Evolutionary conservation across 1,140 invertebrate genomes (phyloP).

Genomic region (Harpegnathos saltator): DNA sequence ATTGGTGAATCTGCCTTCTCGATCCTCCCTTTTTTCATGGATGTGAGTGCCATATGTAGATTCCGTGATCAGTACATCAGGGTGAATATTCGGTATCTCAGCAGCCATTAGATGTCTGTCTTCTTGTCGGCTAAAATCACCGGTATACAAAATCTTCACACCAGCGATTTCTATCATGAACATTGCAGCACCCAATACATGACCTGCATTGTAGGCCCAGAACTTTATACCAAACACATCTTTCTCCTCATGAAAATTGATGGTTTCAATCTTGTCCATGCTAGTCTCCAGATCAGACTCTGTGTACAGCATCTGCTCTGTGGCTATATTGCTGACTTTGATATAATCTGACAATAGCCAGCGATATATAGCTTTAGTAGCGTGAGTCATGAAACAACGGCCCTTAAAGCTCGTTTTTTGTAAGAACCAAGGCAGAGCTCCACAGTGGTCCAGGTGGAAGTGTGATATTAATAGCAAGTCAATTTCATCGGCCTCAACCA

Average conservation of each 20-base stretch:
- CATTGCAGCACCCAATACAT: slow-evolving; percentile 99
- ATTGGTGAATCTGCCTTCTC: slow-evolving; percentile 97
- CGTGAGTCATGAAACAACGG: slow-evolving; percentile 99
- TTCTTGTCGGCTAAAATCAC: slow-evolving; percentile 99
- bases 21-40: slow-evolving; percentile 98
- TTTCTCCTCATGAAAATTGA: slow-evolving; percentile 99
- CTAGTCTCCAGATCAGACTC: slow-evolving; percentile 98
- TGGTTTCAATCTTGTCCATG: slow-evolving; percentile 99
- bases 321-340: slow-evolving; percentile 99
- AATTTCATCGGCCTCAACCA: slow-evolving; percentile 98
- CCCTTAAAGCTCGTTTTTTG: slow-evolving; percentile 99
- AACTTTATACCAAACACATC: slow-evolving; percentile 98
- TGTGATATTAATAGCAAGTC: slow-evolving; percentile 98
- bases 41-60: slow-evolving; percentile 99
- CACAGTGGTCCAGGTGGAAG: slow-evolving; percentile 99
- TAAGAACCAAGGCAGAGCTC: slow-evolving; percentile 99
- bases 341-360: slow-evolving; percentile 99
- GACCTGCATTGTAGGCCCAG: slow-evolving; percentile 99
- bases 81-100: slow-evolving; percentile 97
- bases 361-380: slow-evolving; percentile 99
- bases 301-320: slow-evolving; percentile 99
- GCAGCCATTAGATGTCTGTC: slow-evolving; percentile 99
- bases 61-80: slow-evolving; percentile 99
- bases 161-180: slow-evolving; percentile 99
- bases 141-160: slow-evolving; percentile 96